Base-by-base conservation (phyloP, 2,797 vertebrate species). In the Cryptoprocta ferox region DNA sequence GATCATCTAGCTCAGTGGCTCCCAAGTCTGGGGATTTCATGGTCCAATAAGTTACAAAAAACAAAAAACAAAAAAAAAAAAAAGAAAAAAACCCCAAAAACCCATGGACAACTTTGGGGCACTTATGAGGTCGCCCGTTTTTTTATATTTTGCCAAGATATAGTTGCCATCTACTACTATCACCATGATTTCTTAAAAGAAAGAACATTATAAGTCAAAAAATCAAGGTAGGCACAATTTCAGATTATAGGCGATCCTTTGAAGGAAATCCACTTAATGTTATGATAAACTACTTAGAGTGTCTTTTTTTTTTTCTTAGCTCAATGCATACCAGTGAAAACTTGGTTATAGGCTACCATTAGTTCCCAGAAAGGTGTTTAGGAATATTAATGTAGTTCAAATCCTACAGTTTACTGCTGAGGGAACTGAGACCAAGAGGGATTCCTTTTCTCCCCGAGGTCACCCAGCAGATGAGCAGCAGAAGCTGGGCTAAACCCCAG, bases 1-100 rank as follows among this genome's bases (percentile, higher is more conserved):
- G 59, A 87, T 86, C 56, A 85, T 80, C 86, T 73, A 59, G 37
- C 59, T 96, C 75, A 80, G 30, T 81, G 48, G n/a, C 56, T 93
- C 61, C 84, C 48, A 90, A 89, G 65, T 66, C 71, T 80, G 32
- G 65, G 83, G 45, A 84, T 94, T 94, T 97, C 70, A 87, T 96
- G 59, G 70, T 84, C 12, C 30, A 90, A 8, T 87, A 87, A 76
- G 42, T 92, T 76, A 2, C 88, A 87, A 91, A 80, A 63, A 37
- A 28, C 8, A 63, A 56, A 11, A 78, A 16, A 50, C 7, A 78
- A 48, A 53, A 53, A 2, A 53, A 19, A 53, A 19, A n/a, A n/a
- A n/a, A n/a, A n/a, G n/a, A n/a, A n/a, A n/a, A n/a, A n/a, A n/a
- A n/a, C n/a, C n/a, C n/a, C n/a, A n/a, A n/a, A n/a, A 50, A 50